Conservation (phyloP, 2,888 invertebrate species). For the Euplagia quadripunctaria region DNA sequence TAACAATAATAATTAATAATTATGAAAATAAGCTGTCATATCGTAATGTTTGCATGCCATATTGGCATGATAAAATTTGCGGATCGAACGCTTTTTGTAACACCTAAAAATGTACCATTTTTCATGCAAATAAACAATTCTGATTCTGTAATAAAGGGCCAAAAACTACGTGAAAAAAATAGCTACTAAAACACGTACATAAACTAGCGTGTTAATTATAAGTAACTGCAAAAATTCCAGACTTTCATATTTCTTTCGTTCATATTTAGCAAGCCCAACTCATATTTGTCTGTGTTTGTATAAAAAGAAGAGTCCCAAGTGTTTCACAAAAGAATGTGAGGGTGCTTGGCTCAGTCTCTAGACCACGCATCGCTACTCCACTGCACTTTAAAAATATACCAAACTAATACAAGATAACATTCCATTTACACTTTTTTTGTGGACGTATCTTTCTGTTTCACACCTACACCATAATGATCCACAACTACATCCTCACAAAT, state of each 20-base stretch:
- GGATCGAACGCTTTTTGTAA: too few relatives aligned
- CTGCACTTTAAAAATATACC: constrained; percentile 44
- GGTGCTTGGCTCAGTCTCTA: constrained; percentile 37
- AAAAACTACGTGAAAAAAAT: too few relatives aligned
- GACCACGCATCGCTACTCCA: constrained; percentile 56
- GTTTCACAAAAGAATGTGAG: constrained; percentile 49
- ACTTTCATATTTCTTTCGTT: background rate
- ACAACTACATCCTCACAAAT: constrained; percentile 47
- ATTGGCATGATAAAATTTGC: too few relatives aligned
- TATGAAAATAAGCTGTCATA: too few relatives aligned
- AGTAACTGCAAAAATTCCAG: background rate
- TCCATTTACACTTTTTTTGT: constrained; percentile 49
- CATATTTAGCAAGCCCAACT: background rate
- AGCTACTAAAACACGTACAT: background rate
- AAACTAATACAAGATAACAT: constrained; percentile 47
- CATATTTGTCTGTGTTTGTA: constrained; percentile 3
- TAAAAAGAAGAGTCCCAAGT: constrained; percentile 33
- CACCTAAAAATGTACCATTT: too few relatives aligned
- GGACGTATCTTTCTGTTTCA: constrained; percentile 45
- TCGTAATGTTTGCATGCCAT: too few relatives aligned
- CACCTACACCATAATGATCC: constrained; percentile 50
- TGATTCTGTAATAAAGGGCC: too few relatives aligned
- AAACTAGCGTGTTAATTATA: background rate
- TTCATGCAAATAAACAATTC: too few relatives aligned
- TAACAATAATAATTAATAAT: too few relatives aligned